A percentile compares a stretch with the other conserved stretches of the same genome.
Conservation (phyloP, 2,113 vertebrate species). For the Climacteris rufus region DNA sequence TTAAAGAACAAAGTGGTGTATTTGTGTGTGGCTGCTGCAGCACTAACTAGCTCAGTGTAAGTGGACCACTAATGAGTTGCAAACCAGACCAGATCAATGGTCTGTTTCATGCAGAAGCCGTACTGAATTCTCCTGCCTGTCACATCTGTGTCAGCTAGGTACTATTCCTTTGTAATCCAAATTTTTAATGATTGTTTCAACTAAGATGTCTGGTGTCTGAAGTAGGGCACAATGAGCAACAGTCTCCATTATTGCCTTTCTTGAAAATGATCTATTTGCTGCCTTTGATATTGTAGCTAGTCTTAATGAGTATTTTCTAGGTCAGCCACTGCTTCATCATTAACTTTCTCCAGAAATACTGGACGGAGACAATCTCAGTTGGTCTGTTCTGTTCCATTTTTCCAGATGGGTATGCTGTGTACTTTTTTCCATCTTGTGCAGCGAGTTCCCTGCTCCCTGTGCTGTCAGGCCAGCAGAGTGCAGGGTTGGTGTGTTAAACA, state of each 20-base stretch:
- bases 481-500: neutral
- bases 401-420: neutral
- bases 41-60: neutral
- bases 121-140: neutral
- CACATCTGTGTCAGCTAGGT: neutral
- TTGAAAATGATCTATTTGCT: neutral
- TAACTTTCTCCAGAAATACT: neutral
- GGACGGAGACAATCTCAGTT: neutral
- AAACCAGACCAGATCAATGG: neutral
- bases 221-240: neutral
- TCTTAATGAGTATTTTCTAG: constrained; percentile 4
- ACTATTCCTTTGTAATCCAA: neutral
- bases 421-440: neutral
- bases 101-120: neutral
- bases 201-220: neutral
- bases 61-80: neutral
- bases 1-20: neutral
- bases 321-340: constrained; percentile 4
- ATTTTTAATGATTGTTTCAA: constrained; percentile 12
- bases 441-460: accelerated
- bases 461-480: neutral
- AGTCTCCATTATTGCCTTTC: neutral
- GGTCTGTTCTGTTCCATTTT: neutral
- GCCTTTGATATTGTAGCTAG: neutral
- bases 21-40: neutral